Conservation (phyloP, 2,113 vertebrate genomes). For the Anoura caudifer region DNA sequence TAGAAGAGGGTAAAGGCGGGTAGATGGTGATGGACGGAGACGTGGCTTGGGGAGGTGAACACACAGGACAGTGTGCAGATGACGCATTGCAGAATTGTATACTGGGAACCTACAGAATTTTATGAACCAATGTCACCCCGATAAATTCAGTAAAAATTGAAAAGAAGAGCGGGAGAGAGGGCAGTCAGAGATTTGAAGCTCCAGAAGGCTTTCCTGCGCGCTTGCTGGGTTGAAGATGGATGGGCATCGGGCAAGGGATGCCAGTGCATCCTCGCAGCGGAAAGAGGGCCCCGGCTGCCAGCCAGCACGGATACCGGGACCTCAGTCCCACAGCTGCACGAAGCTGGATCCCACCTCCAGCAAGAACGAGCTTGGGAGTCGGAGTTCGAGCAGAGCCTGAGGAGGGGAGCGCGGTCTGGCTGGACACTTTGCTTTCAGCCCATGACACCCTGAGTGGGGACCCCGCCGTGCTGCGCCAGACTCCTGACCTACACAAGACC, state of each 20-base stretch:
- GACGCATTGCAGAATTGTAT: not conserved
- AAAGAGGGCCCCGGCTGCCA: not conserved
- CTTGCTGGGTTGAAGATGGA: not conserved
- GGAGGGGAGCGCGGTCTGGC: not conserved
- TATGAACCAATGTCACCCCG: not conserved
- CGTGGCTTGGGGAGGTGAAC: not conserved
- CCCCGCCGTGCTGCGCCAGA: not conserved
- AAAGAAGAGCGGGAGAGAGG: not conserved
- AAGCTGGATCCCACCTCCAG: not conserved
- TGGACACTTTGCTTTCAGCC: not conserved
- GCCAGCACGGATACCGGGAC: not conserved
- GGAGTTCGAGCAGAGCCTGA: not conserved
- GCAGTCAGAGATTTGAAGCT: not conserved
- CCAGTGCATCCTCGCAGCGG: not conserved
- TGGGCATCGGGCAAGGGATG: not conserved
- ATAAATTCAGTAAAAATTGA: not conserved
- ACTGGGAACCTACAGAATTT: not conserved
- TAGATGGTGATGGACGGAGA: not conserved
- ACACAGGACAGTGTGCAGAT: not conserved
- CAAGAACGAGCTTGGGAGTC: not conserved
- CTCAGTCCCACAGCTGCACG: not conserved
- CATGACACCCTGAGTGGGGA: not conserved
- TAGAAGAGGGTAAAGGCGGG: not conserved
- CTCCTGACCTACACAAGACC: not conserved
- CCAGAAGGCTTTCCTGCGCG: not conserved